phyloP scores from a whole-genome alignment of 2,888 invertebrate species.

The Ormia ochracea region DNA sequence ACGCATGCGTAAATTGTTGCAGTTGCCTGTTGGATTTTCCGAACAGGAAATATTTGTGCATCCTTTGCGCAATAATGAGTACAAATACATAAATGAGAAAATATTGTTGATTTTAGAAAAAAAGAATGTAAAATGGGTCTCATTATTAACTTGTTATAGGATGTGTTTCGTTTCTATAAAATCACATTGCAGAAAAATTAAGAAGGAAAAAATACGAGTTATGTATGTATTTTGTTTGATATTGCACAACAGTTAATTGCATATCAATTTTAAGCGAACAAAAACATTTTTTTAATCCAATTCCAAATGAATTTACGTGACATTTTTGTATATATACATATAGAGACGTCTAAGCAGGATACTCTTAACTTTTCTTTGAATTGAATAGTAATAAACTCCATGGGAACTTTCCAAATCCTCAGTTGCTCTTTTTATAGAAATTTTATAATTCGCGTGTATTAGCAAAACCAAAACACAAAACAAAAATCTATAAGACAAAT shows the following conservation, averaged over 20 bases:
- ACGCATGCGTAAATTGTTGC: constrained; percentile 35
- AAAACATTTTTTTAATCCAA: constrained; percentile 30
- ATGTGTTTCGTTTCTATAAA: background rate
- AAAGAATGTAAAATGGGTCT: background rate
- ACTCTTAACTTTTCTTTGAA: constrained; percentile 40
- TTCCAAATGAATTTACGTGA: constrained; percentile 22
- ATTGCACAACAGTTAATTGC: constrained; percentile 57
- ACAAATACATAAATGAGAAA: constrained; percentile 24
- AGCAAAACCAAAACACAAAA: too few species aligned
- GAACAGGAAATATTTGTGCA: constrained; percentile 56
- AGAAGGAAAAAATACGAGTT: background rate
- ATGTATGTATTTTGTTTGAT: constrained; percentile 30
- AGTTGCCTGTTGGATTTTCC: constrained; percentile 2
- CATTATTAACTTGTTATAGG: constrained; percentile 25
- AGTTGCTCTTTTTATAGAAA: constrained; percentile 21
- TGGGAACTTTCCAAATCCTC: background rate
- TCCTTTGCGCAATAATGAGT: constrained; percentile 38
- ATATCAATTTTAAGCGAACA: constrained; percentile 42
- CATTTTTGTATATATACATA: background rate
- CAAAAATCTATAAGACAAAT: too few species aligned
- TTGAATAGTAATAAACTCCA: background rate
- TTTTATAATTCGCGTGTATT: background rate
- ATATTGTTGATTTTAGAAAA: background rate
- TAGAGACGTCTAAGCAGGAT: constrained; percentile 42
- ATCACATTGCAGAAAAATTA: constrained; percentile 41